Evolutionary conservation across 1,140 invertebrate species (phyloP), one percentile per base, ranked within the genome.

Genomic region (roundworm (Caenorhabditis elegans)): DNA sequence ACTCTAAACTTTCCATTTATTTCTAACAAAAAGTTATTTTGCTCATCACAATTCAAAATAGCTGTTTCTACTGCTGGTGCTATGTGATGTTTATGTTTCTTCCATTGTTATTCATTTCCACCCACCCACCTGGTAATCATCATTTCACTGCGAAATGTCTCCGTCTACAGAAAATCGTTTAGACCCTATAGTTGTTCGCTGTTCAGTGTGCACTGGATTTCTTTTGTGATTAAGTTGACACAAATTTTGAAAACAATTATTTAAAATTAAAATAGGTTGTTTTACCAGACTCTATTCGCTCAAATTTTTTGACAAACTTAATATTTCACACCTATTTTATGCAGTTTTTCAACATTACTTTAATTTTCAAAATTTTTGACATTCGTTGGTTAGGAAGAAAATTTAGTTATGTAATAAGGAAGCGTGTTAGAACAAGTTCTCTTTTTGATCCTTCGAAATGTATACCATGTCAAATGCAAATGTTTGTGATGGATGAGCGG

Each of bases 401-500:
- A 51, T 51, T 24, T 51, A 51, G 49, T 26, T 51, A 24, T 10
- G 49, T 26, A 53, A 53, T 53, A 53, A 4, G 19, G 11, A 4
- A 53, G 15, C 15, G 10, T 17, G 55, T 60, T 22, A 39, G n/a
- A 43, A 43, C 34, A 70, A 70, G 34, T 39, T 39, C n/a, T 70
- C n/a, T 2, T 39, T 11, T 70, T 36, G 11, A 17, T 2, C 13
- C 34, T 39, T 34, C 53, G 60, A 70, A 70, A 39, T 70, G 34
- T 70, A 70, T 70, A 70, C 60, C 31, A 70, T 36, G 34, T 70
- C 31, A 39, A 70, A 70, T 70, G 60, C 60, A 70, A 70, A 70
- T 70, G 34, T 70, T 70, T 70, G 60, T 70, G 31, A 60, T 60
- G 55, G 28, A 60, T 60, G 60, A 39, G 34, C 53, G 53, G 34